Conservation (phyloP, 2,113 vertebrate genomes). For the Urocolius indicus region DNA sequence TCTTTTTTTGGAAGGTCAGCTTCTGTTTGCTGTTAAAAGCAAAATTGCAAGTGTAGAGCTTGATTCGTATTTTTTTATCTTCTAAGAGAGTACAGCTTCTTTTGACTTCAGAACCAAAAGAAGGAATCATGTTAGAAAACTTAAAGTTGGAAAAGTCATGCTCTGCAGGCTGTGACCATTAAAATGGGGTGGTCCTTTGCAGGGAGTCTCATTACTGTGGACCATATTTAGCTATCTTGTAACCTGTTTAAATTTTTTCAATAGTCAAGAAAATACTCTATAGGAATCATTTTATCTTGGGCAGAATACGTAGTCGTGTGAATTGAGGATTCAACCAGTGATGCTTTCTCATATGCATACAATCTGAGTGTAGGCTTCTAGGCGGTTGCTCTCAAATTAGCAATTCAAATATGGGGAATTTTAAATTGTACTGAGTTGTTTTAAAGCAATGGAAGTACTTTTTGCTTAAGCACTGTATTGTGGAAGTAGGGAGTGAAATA, state of each 20-base stretch:
- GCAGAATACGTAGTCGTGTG: not conserved
- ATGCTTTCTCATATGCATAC: not conserved
- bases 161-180: not conserved
- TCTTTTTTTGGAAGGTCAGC: conserved; percentile 11
- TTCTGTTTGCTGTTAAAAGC: conserved; percentile 13
- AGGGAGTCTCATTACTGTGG: not conserved
- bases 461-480: not conserved
- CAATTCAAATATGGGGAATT: not conserved
- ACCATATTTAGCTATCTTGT: not conserved
- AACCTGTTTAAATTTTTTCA: not conserved
- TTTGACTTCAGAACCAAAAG: not conserved
- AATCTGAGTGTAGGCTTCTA: not conserved
- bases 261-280: not conserved
- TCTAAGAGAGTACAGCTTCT: not conserved
- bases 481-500: not conserved
- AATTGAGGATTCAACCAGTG: not conserved
- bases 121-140: not conserved
- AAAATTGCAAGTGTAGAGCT: not conserved
- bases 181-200: not conserved
- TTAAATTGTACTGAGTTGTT: not conserved
- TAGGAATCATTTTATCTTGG: not conserved
- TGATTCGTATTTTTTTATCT: not conserved
- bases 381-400: not conserved
- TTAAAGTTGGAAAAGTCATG: not conserved
- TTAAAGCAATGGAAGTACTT: not conserved